These are phyloP conservation scores for Meteorus colon DNA, from an alignment of 2,888 invertebrate species.

Conservation along the genomic window DNA sequence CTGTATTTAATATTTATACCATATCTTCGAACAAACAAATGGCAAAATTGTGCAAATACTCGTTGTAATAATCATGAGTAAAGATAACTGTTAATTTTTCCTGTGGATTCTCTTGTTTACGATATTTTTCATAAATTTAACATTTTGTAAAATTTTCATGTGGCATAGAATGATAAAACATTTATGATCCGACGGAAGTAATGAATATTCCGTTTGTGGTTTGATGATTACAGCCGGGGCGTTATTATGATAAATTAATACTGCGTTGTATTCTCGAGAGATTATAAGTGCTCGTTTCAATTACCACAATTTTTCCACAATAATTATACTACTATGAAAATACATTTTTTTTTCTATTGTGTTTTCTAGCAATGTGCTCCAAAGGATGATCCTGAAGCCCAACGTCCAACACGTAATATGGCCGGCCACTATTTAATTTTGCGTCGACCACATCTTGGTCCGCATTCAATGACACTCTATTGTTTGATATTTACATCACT, in stretches of 20 bases:
- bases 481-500: slow-evolving; percentile 82
- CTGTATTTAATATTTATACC: too few relatives aligned
- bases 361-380: slow-evolving; percentile 62
- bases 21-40: too few relatives aligned
- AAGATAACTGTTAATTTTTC: not conserved
- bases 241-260: slow-evolving; percentile 17
- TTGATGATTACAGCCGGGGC: slow-evolving; percentile 5
- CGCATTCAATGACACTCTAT: slow-evolving; percentile 79
- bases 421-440: slow-evolving; percentile 73
- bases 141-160: not conserved
- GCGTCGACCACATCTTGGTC: slow-evolving; percentile 75
- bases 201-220: not conserved
- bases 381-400: slow-evolving; percentile 74
- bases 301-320: slow-evolving; percentile 19
- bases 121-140: not conserved
- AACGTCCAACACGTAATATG: slow-evolving; percentile 55
- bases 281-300: not conserved
- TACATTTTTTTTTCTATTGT: slow-evolving; percentile 49
- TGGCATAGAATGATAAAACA: not conserved
- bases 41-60: too few relatives aligned
- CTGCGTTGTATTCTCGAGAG: not conserved
- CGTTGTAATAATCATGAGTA: too few relatives aligned
- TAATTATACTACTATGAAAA: not conserved
- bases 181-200: not conserved
- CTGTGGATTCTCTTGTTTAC: not conserved